Conservation (phyloP, 2,797 vertebrate species). For the Acridotheres tristis region DNA sequence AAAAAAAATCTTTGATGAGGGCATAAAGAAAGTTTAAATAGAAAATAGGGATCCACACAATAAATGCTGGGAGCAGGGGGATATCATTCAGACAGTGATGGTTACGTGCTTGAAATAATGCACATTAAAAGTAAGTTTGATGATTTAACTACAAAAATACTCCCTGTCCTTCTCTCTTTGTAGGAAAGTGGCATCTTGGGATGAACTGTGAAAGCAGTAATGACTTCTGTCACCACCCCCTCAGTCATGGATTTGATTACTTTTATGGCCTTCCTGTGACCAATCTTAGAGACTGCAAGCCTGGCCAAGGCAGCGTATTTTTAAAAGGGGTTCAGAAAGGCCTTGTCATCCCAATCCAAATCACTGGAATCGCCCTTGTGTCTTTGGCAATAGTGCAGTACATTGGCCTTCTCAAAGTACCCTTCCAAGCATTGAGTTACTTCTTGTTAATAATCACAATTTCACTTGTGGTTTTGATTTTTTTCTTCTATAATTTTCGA, state of each 20-base stretch:
- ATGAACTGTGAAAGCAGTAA: slow-evolving; percentile 79
- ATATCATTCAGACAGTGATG: background rate
- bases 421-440: slow-evolving; percentile 1
- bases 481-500: slow-evolving; percentile 75
- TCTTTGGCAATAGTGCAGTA: slow-evolving; percentile 59
- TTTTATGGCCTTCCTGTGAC: slow-evolving; percentile 88
- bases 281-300: slow-evolving; percentile 88
- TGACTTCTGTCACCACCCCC: slow-evolving; percentile 92
- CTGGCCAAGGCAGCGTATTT: slow-evolving; percentile 81
- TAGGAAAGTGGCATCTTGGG: slow-evolving; percentile 94
- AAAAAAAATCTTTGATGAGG: background rate
- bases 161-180: background rate
- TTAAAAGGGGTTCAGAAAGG: background rate
- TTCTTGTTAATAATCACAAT: background rate
- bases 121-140: background rate
- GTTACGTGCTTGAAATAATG: background rate
- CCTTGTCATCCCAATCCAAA: slow-evolving; percentile 31
- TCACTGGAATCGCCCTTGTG: slow-evolving; percentile 10
- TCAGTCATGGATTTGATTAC: slow-evolving; percentile 85
- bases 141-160: slow-evolving; percentile 3
- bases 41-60: background rate
- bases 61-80: background rate
- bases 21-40: background rate
- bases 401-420: slow-evolving; percentile 51
- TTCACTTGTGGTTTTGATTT: background rate